Evolutionary conservation across 2,888 invertebrate genomes (phyloP).

Genomic region (Anaspis maculata): DNA sequence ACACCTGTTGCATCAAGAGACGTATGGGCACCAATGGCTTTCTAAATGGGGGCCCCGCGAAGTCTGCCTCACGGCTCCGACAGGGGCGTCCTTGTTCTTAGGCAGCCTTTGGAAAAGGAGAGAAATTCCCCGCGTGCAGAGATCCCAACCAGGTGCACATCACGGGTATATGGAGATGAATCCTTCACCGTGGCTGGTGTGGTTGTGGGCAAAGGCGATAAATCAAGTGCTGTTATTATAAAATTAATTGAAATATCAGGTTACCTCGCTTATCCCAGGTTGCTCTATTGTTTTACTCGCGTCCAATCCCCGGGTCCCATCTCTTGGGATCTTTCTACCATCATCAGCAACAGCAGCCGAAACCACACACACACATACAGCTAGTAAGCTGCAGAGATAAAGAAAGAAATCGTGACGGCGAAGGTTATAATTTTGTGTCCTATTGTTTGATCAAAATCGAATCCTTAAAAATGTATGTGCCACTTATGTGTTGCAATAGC

Average conservation of each 20-base stretch:
- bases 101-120: constrained; percentile 2
- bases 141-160: background rate
- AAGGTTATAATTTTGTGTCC: too few relatives aligned
- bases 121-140: background rate
- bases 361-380: too few relatives aligned
- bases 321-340: too few relatives aligned
- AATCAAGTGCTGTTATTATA: constrained; percentile 37
- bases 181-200: constrained; percentile 4
- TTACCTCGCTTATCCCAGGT: constrained; percentile 33
- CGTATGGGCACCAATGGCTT: constrained; percentile 21
- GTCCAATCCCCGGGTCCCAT: constrained; percentile 11
- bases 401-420: too few relatives aligned
- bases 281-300: constrained; percentile 30
- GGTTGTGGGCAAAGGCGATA: constrained; percentile 31
- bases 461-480: too few relatives aligned
- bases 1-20: constrained; percentile 23
- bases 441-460: too few relatives aligned
- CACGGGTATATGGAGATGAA: constrained; percentile 1
- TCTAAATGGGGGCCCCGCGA: constrained; percentile 10
- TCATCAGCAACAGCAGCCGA: too few relatives aligned
- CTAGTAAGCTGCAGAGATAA: too few relatives aligned
- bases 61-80: constrained; percentile 2
- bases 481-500: too few relatives aligned
- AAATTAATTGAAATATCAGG: constrained; percentile 41
- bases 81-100: constrained; percentile 4